Percentiles rank a stretch among this genome's conserved stretches.
phyloP scores from a whole-genome alignment of 92 coral and sea anemone genomes.

The Muricea muricata region DNA sequence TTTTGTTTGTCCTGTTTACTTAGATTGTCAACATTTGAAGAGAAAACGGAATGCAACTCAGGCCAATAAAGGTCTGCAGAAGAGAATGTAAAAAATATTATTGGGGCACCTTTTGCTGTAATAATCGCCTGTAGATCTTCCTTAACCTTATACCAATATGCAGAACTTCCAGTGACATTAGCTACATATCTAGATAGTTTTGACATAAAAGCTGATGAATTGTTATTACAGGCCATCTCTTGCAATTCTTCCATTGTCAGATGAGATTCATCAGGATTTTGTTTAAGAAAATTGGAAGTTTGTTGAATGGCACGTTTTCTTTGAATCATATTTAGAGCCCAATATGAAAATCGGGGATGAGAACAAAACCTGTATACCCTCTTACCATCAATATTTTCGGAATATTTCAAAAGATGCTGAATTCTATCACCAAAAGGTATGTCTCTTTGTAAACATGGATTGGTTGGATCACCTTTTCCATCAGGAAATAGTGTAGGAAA shows the following conservation, averaged over 20 bases:
- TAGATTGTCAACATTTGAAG: constrained; percentile 37
- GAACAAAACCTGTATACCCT: background rate
- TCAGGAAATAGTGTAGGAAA: constrained; percentile 61
- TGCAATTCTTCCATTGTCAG: constrained; percentile 59
- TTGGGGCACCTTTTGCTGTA: constrained; percentile 57
- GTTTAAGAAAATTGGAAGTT: constrained; percentile 34
- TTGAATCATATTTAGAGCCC: constrained; percentile 51
- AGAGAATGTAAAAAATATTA: constrained; percentile 65
- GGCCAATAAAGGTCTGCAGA: constrained; percentile 68
- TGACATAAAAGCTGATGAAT: constrained; percentile 37
- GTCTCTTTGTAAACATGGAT: constrained; percentile 17
- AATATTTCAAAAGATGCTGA: constrained; percentile 57
- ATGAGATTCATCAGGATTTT: constrained; percentile 46
- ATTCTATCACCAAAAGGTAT: constrained; percentile 34
- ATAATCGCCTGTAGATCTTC: constrained; percentile 76
- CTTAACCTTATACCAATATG: constrained; percentile 77
- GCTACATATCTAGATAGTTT: constrained; percentile 62
- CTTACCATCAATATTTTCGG: background rate
- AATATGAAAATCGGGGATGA: background rate
- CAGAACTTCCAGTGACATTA: constrained; percentile 61
- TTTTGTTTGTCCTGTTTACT: constrained; percentile 46
- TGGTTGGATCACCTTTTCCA: background rate
- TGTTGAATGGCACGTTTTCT: constrained; percentile 42
- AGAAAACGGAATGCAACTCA: constrained; percentile 59
- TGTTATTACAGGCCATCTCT: constrained; percentile 53